Conservation (phyloP, 1,140 invertebrate genomes). For the Drosophila pseudoananassae region DNA sequence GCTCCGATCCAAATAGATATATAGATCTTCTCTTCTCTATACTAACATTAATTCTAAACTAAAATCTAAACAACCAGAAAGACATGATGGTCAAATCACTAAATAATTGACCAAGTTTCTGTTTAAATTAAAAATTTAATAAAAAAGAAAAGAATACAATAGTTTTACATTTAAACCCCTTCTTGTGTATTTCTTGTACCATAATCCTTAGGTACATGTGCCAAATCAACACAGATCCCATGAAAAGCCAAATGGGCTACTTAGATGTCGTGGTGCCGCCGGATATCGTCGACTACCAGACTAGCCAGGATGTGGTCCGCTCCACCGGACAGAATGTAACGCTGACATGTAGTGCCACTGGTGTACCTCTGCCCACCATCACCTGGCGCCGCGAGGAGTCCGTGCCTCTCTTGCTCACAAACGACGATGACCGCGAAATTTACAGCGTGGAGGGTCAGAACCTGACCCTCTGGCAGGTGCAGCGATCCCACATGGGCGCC, state of each 20-base stretch:
- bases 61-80: too few species aligned
- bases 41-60: too few species aligned
- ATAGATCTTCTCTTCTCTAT: too few species aligned
- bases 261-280: slow-evolving; percentile 94
- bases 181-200: too few species aligned
- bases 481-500: slow-evolving; percentile 84
- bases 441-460: slow-evolving; percentile 83
- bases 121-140: too few species aligned
- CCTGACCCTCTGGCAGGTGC: slow-evolving; percentile 83
- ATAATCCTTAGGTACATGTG: slow-evolving; percentile 87
- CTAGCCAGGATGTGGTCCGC: slow-evolving; percentile 89
- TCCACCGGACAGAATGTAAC: slow-evolving; percentile 91
- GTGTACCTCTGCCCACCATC: slow-evolving; percentile 88
- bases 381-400: slow-evolving; percentile 89
- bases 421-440: slow-evolving; percentile 50
- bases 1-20: too few species aligned
- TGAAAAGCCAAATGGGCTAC: slow-evolving; percentile 95
- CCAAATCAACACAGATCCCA: slow-evolving; percentile 95
- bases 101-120: too few species aligned
- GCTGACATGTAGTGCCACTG: slow-evolving; percentile 90
- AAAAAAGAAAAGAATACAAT: too few species aligned
- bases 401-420: slow-evolving; percentile 83
- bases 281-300: slow-evolving; percentile 90
- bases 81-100: too few species aligned
- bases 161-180: too few species aligned